A percentile compares a stretch with the other conserved stretches of the same genome.
phyloP scores from a whole-genome alignment of 1,140 invertebrate genomes.

The Pantala flavescens region DNA sequence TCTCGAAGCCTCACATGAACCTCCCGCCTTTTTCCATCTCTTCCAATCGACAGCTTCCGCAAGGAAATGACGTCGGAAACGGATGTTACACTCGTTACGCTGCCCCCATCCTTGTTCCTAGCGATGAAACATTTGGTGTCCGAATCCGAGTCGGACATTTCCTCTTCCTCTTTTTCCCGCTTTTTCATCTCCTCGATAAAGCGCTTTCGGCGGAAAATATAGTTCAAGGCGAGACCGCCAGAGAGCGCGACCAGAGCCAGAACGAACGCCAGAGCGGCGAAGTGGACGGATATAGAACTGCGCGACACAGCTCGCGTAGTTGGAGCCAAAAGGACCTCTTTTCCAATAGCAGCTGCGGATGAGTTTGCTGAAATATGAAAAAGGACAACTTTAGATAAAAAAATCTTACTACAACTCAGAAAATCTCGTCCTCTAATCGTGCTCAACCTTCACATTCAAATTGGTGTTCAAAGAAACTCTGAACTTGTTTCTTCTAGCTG shows the following conservation, averaged over 20 bases:
- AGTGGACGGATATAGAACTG: background rate
- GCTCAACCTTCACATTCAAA: too few relatives aligned
- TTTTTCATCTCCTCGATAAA: background rate
- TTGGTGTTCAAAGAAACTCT: too few relatives aligned
- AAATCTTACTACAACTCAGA: too few relatives aligned
- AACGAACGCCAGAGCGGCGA: background rate
- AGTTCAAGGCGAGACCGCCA: background rate
- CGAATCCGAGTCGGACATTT: background rate
- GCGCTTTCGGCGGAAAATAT: background rate
- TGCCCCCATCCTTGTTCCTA: background rate
- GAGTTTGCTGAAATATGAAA: background rate
- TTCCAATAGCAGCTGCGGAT: background rate
- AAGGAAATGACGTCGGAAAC: background rate
- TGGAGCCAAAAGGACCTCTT: background rate
- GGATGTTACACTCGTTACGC: background rate
- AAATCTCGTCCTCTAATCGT: too few relatives aligned
- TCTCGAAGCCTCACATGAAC: background rate
- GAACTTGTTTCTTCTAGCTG: too few relatives aligned
- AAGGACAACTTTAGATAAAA: background rate
- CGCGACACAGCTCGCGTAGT: background rate
- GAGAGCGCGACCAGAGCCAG: background rate
- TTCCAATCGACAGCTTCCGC: background rate
- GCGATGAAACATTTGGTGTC: constrained; percentile 1
- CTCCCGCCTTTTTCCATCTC: background rate
- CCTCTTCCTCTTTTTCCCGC: background rate